Base-by-base conservation (phyloP, 2,888 invertebrate species). In the Agrotis puta region DNA sequence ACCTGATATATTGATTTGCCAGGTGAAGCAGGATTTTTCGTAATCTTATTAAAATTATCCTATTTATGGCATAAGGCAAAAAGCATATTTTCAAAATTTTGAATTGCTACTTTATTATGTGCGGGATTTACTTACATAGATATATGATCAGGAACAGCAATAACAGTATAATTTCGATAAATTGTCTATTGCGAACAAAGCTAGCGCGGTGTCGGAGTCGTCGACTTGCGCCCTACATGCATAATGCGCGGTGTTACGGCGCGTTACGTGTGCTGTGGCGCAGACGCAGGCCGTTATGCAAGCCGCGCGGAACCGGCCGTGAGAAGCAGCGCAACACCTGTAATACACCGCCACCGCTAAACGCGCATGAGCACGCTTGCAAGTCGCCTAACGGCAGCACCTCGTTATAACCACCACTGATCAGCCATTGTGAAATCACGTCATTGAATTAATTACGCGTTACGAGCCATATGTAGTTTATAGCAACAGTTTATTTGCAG, bases 301-400 rank as follows among this genome's bases (percentile, higher is more conserved):
- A 94, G 92, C 88, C 80, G 88, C 89, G 85, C 92, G 92, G 92
- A 94, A 93, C 93, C 90, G 88, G 88, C 84, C 93, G 93, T 94
- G 94, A 94, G 95, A 95, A 94, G 89, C 91, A 83, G 92, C 87
- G 89, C 92, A 92, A 90, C 91, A 91, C 92, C 91, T 92, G 92
- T 90, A 92, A 91, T 90, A 91, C 88, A 88, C 78, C 74, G 77
- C 81, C 82, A 77, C 79, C 61, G 79, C 82, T 79, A 85, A 83
- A 77, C 73, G 86, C 74, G 86, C 86, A 88, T 85, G 85, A 88
- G 82, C 88, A 88, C 87, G 89, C 88, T 88, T 87, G 77, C 79
- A 86, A 88, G 83, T 79, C 82, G 78, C 77, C 87, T 90, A 91
- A 90, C 91, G 88, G 91, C 88, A 43, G 66, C 33, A 70, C 81